A percentile compares a stretch with the other conserved stretches of the same genome.
Evolutionary conservation across 2,113 vertebrate species (phyloP).

Genomic region (Nothobranchius kuhntae): DNA sequence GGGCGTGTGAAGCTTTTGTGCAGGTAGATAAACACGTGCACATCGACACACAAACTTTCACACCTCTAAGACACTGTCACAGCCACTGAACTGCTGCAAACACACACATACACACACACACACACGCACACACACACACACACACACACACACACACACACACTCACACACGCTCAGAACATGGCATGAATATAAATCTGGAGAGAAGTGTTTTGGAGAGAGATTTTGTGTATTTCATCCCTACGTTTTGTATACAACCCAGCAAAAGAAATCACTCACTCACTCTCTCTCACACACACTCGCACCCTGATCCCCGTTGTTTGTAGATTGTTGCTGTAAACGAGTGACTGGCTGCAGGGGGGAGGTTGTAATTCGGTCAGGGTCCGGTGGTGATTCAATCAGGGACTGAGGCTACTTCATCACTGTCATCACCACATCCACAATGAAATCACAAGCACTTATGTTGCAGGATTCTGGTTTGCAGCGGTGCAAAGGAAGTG

Average conservation of each 20-base stretch:
- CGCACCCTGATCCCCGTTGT: conserved; percentile 24
- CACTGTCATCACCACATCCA: conserved; percentile 74
- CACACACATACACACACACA: conserved; percentile 46
- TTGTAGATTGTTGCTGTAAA: conserved; percentile 54
- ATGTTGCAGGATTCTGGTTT: conserved; percentile 47
- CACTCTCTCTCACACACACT: conserved; percentile 15
- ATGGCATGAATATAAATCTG: conserved; percentile 53
- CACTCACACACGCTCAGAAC: conserved; percentile 12
- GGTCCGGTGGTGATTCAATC: conserved; percentile 69
- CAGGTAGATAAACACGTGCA: conserved; percentile 39
- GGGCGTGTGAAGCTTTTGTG: conserved; percentile 17
- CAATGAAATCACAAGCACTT: conserved; percentile 71
- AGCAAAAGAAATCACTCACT: background rate
- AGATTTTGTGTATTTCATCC: conserved; percentile 24
- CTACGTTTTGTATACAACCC: too few species aligned
- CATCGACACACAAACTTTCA: conserved; percentile 16
- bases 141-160: conserved; percentile 33
- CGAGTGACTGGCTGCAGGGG: conserved; percentile 50
- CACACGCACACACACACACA: conserved; percentile 25
- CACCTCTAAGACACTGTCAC: conserved; percentile 47
- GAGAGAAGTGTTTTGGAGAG: conserved; percentile 1
- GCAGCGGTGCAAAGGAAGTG: conserved; percentile 23
- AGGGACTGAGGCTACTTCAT: conserved; percentile 67
- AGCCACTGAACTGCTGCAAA: conserved; percentile 52
- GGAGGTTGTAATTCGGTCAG: conserved; percentile 69